A percentile compares a stretch with the other conserved stretches of the same genome.
phyloP scores from a whole-genome alignment of 1,140 invertebrate species.

The Pygmarrhopalites habei region DNA sequence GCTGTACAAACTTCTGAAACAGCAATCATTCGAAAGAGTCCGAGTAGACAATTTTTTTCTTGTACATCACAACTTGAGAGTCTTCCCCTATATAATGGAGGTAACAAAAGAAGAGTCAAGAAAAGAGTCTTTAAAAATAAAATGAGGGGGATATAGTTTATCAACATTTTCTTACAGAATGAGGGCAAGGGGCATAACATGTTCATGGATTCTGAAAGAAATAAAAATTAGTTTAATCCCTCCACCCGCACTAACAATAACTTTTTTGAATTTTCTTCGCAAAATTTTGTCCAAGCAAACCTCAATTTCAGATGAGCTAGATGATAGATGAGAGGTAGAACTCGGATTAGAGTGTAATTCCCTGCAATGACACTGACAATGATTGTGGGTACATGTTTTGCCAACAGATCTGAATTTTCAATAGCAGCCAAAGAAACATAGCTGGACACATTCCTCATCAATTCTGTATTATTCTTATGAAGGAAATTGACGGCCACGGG shows the following conservation, averaged over 20 bases:
- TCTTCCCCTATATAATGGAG: too few relatives aligned
- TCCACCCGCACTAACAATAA: too few relatives aligned
- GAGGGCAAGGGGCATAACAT: slow-evolving; percentile 70
- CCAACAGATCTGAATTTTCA: slow-evolving; percentile 74
- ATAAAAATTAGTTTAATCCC: too few relatives aligned
- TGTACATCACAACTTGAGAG: slow-evolving; percentile 71
- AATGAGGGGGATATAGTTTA: too few relatives aligned
- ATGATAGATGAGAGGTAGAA: slow-evolving; percentile 79
- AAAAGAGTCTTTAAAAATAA: too few relatives aligned
- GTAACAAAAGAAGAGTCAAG: too few relatives aligned
- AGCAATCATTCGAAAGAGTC: slow-evolving; percentile 46
- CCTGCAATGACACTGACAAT: slow-evolving; percentile 81
- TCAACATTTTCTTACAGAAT: slow-evolving; percentile 69
- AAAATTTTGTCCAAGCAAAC: too few relatives aligned
- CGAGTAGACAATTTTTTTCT: slow-evolving; percentile 73
- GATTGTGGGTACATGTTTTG: slow-evolving; percentile 77
- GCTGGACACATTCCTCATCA: slow-evolving; percentile 79
- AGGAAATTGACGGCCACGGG: slow-evolving; percentile 86
- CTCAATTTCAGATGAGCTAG: slow-evolving; percentile 75
- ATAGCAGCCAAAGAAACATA: slow-evolving; percentile 88
- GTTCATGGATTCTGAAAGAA: slow-evolving; percentile 74
- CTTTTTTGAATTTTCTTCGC: too few relatives aligned
- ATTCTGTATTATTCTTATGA: slow-evolving; percentile 78
- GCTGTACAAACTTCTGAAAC: too few relatives aligned
- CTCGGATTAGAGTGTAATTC: slow-evolving; percentile 41